Conservation (phyloP, 2,113 vertebrate species). For the Clarias macrocephalus region DNA sequence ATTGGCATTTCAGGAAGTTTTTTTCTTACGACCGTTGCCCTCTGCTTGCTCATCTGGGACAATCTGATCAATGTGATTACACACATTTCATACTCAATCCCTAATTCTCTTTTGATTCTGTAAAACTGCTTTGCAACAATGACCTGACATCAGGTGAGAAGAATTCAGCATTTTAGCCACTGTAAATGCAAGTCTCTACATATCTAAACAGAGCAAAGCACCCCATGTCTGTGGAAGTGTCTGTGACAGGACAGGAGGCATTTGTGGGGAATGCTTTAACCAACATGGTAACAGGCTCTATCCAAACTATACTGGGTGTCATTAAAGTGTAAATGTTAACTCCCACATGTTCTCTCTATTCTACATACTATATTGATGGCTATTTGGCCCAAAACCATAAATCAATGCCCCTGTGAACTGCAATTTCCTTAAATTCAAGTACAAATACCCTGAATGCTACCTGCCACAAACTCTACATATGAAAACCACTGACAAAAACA, state of each 20-base stretch:
- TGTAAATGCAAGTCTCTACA: neutral
- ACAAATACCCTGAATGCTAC: neutral
- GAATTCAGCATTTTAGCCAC: neutral
- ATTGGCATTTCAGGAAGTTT: too few relatives aligned
- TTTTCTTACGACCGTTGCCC: too few relatives aligned
- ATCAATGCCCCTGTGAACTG: neutral
- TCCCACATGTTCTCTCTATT: too few relatives aligned
- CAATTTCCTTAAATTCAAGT: neutral
- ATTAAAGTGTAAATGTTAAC: neutral
- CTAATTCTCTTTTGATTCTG: too few relatives aligned
- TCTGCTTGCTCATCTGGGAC: too few relatives aligned
- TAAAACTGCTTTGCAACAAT: too few relatives aligned
- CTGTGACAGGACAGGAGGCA: neutral
- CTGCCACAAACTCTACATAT: neutral
- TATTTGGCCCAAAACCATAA: neutral
- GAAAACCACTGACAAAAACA: neutral
- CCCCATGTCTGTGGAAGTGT: neutral
- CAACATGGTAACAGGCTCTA: neutral
- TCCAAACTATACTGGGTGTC: neutral
- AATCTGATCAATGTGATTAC: too few relatives aligned
- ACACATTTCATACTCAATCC: too few relatives aligned
- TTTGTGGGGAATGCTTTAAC: neutral
- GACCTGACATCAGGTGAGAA: too few relatives aligned
- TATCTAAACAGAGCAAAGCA: neutral
- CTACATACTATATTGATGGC: neutral